Percentiles rank a stretch among this genome's conserved stretches.
phyloP scores from a whole-genome alignment of 2,113 vertebrate genomes.

The Oncorhynchus nerka region DNA sequence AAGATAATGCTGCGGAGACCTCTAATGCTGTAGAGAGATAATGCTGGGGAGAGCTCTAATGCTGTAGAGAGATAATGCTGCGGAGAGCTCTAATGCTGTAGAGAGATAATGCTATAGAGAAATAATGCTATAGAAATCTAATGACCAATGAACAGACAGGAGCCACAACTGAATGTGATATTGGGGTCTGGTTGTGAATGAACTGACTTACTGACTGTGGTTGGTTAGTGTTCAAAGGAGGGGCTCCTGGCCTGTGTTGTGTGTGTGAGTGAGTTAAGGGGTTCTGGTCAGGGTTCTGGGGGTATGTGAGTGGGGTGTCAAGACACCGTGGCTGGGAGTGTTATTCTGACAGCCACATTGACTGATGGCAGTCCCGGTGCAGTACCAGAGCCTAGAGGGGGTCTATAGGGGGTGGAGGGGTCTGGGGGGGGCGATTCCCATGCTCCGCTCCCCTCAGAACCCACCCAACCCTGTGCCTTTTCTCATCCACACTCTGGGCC shows the following conservation, averaged over 20 bases:
- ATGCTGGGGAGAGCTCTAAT: no score
- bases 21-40: neutral
- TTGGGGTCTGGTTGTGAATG: constrained; percentile 2
- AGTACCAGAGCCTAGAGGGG: constrained; percentile 2
- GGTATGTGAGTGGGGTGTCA: constrained; percentile 2
- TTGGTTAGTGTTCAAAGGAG: neutral
- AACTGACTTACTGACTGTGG: neutral
- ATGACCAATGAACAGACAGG: constrained; percentile 26
- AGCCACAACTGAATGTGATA: constrained; percentile 9
- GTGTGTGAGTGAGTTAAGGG: neutral
- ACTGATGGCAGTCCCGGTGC: constrained; percentile 40
- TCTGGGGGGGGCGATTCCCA: constrained; percentile 68
- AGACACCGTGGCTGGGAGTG: neutral
- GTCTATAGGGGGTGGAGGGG: neutral
- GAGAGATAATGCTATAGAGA: no score
- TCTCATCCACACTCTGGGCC: constrained; percentile 51
- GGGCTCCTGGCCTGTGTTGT: neutral
- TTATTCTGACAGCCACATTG: constrained; percentile 45
- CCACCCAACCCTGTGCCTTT: constrained; percentile 59
- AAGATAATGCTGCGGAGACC: no score
- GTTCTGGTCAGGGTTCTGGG: neutral
- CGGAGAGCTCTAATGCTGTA: no score
- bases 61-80: no score
- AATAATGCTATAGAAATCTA: neutral
- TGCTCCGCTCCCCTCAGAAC: constrained; percentile 77